Evolutionary conservation across 2,113 vertebrate species (phyloP).

Genomic region (Daboia siamensis): DNA sequence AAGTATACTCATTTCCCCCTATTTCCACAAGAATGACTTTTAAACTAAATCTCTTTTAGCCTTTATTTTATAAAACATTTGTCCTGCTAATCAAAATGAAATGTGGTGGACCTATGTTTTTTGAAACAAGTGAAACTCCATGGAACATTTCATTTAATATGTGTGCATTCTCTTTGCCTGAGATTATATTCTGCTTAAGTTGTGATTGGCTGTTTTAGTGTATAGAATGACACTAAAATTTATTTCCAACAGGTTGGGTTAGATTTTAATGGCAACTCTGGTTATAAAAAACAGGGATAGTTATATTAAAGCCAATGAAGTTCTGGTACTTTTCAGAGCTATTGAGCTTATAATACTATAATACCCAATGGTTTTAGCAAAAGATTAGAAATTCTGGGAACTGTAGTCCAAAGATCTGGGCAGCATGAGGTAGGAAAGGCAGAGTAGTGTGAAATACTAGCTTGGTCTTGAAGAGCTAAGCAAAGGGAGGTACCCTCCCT

Average conservation of each 20-base stretch:
- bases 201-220: neutral
- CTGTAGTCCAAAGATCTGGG: neutral
- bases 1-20: neutral
- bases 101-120: neutral
- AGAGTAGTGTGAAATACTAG: neutral
- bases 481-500: neutral
- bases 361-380: neutral
- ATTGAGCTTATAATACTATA: neutral
- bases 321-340: neutral
- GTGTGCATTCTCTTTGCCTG: neutral
- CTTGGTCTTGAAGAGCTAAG: neutral
- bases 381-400: neutral
- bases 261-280: neutral
- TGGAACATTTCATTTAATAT: neutral
- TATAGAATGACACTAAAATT: neutral
- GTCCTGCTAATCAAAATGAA: neutral
- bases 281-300: neutral
- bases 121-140: neutral
- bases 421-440: neutral
- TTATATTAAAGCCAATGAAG: neutral
- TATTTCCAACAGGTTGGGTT: neutral
- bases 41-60: neutral
- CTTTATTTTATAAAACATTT: neutral
- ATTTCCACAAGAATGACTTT: neutral
- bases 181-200: neutral